These are phyloP conservation scores for Fukomys damarensis DNA, from an alignment of 2,113 vertebrate genomes.

Conservation along the genomic window DNA sequence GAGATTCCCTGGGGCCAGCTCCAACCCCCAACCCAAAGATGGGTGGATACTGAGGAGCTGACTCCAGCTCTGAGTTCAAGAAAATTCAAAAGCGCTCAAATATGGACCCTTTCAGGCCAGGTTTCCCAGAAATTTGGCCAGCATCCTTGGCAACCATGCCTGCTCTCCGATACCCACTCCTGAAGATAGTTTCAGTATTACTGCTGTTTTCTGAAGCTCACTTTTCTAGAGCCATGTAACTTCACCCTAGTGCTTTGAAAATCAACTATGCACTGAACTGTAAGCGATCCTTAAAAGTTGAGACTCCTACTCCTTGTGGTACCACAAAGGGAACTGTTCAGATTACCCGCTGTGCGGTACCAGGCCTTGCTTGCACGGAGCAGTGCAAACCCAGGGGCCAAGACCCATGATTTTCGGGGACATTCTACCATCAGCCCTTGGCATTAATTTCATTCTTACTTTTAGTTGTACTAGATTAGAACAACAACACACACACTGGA, in stretches of 20 bases:
- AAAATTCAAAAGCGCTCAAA: not conserved
- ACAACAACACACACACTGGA: not conserved
- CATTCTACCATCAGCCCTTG: not conserved
- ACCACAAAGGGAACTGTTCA: slow-evolving; percentile 59
- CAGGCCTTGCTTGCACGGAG: not conserved
- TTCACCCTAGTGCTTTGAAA: slow-evolving; percentile 73
- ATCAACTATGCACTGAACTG: slow-evolving; percentile 62
- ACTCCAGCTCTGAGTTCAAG: not conserved
- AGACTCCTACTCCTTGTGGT: slow-evolving; percentile 35
- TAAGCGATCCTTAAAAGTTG: slow-evolving; percentile 75
- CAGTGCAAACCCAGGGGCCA: not conserved
- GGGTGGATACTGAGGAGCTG: not conserved
- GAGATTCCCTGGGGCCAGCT: not conserved
- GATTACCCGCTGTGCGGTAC: slow-evolving; percentile 46
- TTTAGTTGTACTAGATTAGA: not conserved
- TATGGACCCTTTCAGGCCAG: not conserved
- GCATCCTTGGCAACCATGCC: not conserved
- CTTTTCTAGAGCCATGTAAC: slow-evolving; percentile 70
- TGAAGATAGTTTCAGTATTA: not conserved
- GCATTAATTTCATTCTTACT: not conserved
- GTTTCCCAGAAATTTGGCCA: not conserved
- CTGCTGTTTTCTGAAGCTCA: slow-evolving; percentile 62
- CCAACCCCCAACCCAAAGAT: not conserved
- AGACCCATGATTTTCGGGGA: not conserved
- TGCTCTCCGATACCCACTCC: not conserved